These are phyloP conservation scores for Megaustenia siamemsis DNA, from an alignment of 2,888 invertebrate genomes.

Conservation along the genomic window DNA sequence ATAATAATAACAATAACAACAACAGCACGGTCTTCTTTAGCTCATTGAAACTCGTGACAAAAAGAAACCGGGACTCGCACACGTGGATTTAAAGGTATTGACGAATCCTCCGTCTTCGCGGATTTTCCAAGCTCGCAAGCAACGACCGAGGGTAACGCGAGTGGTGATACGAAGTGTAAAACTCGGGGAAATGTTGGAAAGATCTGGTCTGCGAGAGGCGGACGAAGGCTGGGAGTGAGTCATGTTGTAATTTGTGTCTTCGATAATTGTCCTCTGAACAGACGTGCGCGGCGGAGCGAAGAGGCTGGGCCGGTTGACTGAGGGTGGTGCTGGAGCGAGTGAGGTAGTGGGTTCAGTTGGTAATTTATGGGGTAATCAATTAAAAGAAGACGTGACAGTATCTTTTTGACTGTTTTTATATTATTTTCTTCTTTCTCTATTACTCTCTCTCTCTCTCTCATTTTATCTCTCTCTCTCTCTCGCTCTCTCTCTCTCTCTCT, in stretches of 20 bases:
- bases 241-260: conserved; percentile 20
- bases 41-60: too few relatives aligned
- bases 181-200: neutral
- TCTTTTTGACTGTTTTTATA: neutral
- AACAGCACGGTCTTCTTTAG: too few relatives aligned
- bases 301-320: neutral
- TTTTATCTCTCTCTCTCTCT: neutral
- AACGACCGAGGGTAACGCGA: neutral
- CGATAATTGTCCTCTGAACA: conserved; percentile 22
- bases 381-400: neutral
- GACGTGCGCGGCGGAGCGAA: neutral
- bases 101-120: neutral
- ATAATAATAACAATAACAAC: too few relatives aligned
- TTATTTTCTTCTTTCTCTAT: neutral
- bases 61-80: neutral
- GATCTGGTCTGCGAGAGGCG: neutral
- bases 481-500: neutral
- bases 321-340: neutral
- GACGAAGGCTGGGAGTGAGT: neutral
- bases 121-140: neutral
- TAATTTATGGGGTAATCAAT: too few relatives aligned
- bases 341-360: neutral
- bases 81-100: too few relatives aligned
- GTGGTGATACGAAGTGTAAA: neutral
- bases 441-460: neutral